Evolutionary conservation across 2,113 vertebrate species (phyloP).

Genomic region (Mormoops blainvillei): DNA sequence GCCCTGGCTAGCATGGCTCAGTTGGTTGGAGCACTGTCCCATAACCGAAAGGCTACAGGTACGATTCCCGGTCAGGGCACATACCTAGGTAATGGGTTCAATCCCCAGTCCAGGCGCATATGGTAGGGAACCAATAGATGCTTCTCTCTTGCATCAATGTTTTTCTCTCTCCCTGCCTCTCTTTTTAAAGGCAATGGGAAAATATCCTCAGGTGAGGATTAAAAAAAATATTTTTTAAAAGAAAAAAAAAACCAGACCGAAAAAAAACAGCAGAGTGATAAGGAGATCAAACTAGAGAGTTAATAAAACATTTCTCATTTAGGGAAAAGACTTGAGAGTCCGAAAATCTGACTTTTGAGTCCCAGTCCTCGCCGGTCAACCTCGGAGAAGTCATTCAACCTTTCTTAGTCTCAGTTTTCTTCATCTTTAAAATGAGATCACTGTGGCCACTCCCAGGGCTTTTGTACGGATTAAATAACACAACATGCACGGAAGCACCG

Average conservation of each 20-base stretch:
- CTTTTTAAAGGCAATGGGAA: no score
- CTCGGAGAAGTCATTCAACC: background rate
- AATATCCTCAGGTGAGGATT: no score
- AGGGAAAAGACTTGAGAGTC: background rate
- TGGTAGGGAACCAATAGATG: no score
- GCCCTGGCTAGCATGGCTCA: no score
- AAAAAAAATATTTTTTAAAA: no score
- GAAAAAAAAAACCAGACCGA: background rate
- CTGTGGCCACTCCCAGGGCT: background rate
- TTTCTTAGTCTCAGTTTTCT: background rate
- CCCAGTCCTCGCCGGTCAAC: background rate
- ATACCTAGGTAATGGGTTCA: no score
- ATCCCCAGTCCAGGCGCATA: no score
- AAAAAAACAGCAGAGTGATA: background rate
- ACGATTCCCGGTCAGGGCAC: no score
- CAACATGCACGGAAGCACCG: rapidly evolving
- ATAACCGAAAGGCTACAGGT: no score
- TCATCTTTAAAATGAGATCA: background rate
- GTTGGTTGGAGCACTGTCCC: no score
- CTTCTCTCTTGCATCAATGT: no score
- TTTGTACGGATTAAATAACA: background rate
- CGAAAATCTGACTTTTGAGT: background rate
- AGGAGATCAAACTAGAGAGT: background rate
- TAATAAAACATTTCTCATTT: background rate
- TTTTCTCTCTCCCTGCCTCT: no score